Conservation (phyloP, 2,888 invertebrate genomes). For the Ramazzottius varieornatus region DNA sequence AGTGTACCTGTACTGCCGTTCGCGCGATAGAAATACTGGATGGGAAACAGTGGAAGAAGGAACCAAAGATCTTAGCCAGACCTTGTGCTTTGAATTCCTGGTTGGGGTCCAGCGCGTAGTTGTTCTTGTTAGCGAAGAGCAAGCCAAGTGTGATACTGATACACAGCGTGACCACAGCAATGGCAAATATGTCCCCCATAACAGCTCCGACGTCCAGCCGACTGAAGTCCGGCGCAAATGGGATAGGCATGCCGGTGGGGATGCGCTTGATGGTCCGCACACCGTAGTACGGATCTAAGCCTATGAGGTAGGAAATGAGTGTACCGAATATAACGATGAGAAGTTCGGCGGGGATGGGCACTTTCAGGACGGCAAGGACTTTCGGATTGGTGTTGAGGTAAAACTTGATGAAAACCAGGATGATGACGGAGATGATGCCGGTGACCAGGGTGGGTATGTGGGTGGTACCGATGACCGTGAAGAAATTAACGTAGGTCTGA, state of each 20-base stretch:
- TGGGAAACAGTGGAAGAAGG: neutral
- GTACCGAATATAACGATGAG: neutral
- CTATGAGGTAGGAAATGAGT: neutral
- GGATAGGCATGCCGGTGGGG: neutral
- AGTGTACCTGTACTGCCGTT: neutral
- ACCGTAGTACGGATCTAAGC: neutral
- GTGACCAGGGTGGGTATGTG: neutral
- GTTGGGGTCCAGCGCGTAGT: neutral
- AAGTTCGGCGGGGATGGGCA: neutral
- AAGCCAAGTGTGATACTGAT: neutral
- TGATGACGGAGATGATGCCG: neutral
- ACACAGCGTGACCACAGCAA: neutral
- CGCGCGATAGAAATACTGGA: neutral
- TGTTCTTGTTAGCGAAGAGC: neutral
- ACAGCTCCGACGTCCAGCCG: neutral
- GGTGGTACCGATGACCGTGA: neutral
- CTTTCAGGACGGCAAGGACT: neutral
- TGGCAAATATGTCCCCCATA: neutral
- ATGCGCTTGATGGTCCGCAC: neutral
- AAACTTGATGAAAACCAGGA: neutral
- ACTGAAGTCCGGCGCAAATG: neutral
- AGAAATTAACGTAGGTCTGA: neutral
- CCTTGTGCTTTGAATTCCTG: neutral
- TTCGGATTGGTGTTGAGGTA: neutral
- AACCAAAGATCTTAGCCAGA: neutral